Evolutionary conservation across 2,888 invertebrate species (phyloP).

Genomic region (Erebia ligea): DNA sequence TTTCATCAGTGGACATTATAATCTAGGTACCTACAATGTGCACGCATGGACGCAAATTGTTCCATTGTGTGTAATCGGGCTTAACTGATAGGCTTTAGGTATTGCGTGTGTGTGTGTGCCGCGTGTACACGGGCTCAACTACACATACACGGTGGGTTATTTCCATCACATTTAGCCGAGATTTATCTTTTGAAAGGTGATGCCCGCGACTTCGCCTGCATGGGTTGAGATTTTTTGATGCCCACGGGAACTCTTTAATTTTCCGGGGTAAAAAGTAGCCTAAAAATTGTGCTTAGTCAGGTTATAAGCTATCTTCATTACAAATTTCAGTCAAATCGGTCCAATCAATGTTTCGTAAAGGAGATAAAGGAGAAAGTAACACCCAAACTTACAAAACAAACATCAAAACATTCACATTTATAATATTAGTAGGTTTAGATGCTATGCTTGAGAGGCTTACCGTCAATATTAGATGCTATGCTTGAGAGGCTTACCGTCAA

Average conservation of each 20-base stretch:
- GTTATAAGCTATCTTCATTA: too few species aligned
- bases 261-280: too few species aligned
- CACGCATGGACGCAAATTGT: not conserved
- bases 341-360: too few species aligned
- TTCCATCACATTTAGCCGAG: conserved; percentile 3
- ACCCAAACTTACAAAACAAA: not conserved
- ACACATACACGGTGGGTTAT: not conserved
- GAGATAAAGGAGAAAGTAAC: too few species aligned
- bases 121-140: not conserved
- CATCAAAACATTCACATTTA: not conserved
- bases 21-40: conserved; percentile 2
- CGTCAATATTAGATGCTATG: too few species aligned
- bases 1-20: not conserved
- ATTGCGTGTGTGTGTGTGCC: conserved; percentile 1
- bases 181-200: too few species aligned
- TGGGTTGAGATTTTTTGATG: too few species aligned
- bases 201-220: too few species aligned
- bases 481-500: too few species aligned
- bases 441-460: not conserved
- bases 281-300: too few species aligned
- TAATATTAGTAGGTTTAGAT: not conserved
- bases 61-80: conserved; percentile 6
- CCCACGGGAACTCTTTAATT: too few species aligned
- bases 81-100: not conserved
- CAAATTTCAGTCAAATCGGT: too few species aligned